phyloP scores from a whole-genome alignment of 2,888 invertebrate genomes.

The Anodontia alba region DNA sequence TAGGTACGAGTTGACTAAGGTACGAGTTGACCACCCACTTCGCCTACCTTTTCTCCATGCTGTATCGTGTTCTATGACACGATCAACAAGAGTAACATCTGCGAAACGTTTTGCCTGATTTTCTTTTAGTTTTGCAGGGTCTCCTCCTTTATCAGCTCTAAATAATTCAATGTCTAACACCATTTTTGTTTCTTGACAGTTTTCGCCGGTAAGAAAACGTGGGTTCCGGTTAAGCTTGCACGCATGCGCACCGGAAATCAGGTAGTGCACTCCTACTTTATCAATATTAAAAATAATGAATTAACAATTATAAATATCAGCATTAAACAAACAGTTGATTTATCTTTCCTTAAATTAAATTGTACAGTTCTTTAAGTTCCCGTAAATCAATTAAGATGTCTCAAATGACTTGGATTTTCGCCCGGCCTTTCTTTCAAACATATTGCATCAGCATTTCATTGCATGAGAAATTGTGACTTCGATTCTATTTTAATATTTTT shows the following conservation, averaged over 20 bases:
- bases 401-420: no score
- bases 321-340: no score
- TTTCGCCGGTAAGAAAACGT: conserved; percentile 3
- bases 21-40: not conserved
- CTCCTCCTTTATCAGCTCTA: conserved; percentile 97
- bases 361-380: no score
- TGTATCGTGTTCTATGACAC: conserved; percentile 94
- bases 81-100: conserved; percentile 95
- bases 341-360: no score
- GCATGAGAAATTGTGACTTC: no score
- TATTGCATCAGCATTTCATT: no score
- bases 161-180: conserved; percentile 98
- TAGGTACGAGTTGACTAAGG: not conserved
- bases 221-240: not conserved
- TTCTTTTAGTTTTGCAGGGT: conserved; percentile 95
- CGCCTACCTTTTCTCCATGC: conserved; percentile 92
- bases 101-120: conserved; percentile 97
- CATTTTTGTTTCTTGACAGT: conserved; percentile 87
- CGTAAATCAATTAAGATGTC: no score
- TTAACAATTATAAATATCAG: no score
- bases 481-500: no score
- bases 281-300: no score
- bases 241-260: conserved; percentile 11
- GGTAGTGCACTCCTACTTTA: not conserved
- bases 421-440: no score